Evolutionary conservation across 1,140 invertebrate genomes (phyloP).

Genomic region (Homarus americanus): DNA sequence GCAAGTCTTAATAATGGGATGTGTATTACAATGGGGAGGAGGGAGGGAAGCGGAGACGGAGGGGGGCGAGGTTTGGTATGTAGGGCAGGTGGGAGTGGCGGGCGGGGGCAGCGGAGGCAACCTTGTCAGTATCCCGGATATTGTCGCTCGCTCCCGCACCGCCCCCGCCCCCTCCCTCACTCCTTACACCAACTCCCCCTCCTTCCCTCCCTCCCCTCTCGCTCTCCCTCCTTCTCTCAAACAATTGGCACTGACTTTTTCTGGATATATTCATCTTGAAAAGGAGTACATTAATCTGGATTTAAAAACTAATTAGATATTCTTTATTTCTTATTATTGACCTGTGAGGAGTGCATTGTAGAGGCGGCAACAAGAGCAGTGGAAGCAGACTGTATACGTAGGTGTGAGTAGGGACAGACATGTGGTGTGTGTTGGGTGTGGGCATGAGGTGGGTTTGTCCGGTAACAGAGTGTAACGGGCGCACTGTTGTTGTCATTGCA

Average conservation of each 20-base stretch:
- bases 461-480: constrained; percentile 34
- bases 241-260: not conserved
- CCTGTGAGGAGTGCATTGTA: not conserved
- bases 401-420: not conserved
- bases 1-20: not conserved
- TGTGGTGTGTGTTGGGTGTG: constrained; percentile 7
- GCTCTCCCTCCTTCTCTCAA: not conserved
- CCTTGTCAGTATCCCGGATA: constrained; percentile 44
- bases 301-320: not conserved
- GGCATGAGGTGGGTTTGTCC: constrained; percentile 2
- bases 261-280: not conserved
- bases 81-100: constrained; percentile 11
- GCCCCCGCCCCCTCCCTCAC: constrained; percentile 21
- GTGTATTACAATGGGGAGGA: not conserved
- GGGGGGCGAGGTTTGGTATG: not conserved
- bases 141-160: not conserved
- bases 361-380: not conserved
- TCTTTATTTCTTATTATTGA: not conserved
- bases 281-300: not conserved
- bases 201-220: not conserved
- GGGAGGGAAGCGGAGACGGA: not conserved
- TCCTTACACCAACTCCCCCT: constrained; percentile 21
- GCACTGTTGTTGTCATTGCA: constrained; percentile 68
- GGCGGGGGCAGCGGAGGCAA: not conserved
- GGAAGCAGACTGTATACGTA: too few relatives aligned